Conservation (phyloP, 2,888 invertebrate genomes). For the Zaprionus obscuricornis region DNA sequence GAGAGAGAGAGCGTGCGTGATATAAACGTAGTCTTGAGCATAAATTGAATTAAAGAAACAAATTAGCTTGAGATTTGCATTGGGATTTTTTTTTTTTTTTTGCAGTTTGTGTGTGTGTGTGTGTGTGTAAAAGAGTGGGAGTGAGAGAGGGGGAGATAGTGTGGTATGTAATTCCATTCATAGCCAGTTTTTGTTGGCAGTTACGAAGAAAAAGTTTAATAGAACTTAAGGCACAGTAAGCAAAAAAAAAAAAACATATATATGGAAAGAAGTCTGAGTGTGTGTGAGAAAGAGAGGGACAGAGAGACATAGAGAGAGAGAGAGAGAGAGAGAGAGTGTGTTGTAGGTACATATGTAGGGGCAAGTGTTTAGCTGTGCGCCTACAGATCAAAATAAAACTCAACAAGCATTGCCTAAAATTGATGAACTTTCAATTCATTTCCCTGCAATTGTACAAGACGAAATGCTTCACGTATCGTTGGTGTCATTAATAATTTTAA, state of each 20-base stretch:
- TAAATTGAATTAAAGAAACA: no score
- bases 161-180: conserved; percentile 11
- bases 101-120: background rate
- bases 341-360: conserved; percentile 29
- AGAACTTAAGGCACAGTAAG: no score
- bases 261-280: background rate
- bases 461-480: conserved; percentile 83
- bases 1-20: conserved; percentile 23
- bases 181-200: conserved; percentile 7
- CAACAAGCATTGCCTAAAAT: conserved; percentile 83
- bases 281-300: conserved; percentile 1
- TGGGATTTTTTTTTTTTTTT: background rate
- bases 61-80: no score
- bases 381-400: conserved; percentile 83
- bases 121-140: background rate
- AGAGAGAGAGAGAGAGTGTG: conserved; percentile 10
- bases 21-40: conserved; percentile 47
- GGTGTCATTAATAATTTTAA: conserved; percentile 83
- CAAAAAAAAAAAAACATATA: no score
- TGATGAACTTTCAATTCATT: conserved; percentile 83
- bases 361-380: conserved; percentile 53
- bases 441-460: conserved; percentile 83
- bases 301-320: background rate
- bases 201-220: no score
- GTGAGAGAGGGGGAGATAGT: conserved; percentile 3